Evolutionary conservation across 2,113 vertebrate species (phyloP).

Genomic region (Gymnogyps californianus): DNA sequence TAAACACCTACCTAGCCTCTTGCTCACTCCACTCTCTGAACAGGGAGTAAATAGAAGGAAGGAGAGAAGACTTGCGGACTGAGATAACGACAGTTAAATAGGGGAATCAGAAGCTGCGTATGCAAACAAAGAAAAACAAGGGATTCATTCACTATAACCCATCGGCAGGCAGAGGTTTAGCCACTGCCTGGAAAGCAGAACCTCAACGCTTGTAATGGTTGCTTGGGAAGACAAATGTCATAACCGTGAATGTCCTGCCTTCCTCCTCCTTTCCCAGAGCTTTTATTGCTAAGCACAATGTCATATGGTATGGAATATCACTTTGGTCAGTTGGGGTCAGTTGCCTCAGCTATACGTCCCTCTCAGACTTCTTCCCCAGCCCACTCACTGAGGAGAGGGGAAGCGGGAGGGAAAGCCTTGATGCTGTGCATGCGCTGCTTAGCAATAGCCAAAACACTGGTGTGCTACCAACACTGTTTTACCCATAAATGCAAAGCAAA

Average conservation of each 20-base stretch:
- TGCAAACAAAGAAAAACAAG: not conserved
- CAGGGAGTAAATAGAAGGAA: not conserved
- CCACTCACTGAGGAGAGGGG: too few relatives aligned
- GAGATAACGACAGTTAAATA: not conserved
- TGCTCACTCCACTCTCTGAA: not conserved
- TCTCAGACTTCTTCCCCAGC: not conserved
- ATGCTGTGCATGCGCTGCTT: not conserved
- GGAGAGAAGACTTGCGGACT: not conserved
- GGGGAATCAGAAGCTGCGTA: not conserved
- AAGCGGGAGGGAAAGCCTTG: not conserved
- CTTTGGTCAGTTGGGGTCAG: not conserved
- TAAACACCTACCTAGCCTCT: not conserved
- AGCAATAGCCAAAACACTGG: not conserved
- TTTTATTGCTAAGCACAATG: not conserved
- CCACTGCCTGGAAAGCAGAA: not conserved
- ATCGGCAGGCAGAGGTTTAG: not conserved
- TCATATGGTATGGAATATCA: not conserved
- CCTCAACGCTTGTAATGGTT: not conserved
- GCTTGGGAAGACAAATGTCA: not conserved
- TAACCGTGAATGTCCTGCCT: not conserved
- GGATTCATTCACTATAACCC: not conserved
- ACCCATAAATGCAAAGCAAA: not conserved
- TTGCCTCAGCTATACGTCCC: not conserved
- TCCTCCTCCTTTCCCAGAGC: not conserved
- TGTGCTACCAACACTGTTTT: not conserved